A percentile compares a stretch with the other conserved stretches of the same genome.
Evolutionary conservation across 1,140 invertebrate genomes (phyloP).

Genomic region (Bombus waltoni): DNA sequence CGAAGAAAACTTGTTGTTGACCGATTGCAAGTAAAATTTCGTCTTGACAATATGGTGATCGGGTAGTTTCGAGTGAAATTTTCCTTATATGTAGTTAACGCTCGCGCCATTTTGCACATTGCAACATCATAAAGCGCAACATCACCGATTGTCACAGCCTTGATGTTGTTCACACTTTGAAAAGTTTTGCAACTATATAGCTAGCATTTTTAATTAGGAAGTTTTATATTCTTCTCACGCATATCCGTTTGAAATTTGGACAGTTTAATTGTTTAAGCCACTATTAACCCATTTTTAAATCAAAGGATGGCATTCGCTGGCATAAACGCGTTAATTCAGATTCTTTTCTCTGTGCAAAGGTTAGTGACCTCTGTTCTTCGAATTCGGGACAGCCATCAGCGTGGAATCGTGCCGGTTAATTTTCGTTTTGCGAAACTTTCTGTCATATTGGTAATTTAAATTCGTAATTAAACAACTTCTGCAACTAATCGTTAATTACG

Average conservation of each 20-base stretch:
- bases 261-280: neutral
- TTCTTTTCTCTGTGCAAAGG: neutral
- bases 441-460: constrained; percentile 51
- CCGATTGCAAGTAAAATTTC: too few relatives aligned
- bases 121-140: too few relatives aligned
- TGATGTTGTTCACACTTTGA: neutral
- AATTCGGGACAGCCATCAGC: neutral
- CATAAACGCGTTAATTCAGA: neutral
- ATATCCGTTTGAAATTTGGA: neutral
- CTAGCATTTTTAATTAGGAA: neutral
- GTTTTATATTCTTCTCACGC: neutral
- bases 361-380: neutral
- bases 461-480: constrained; percentile 50
- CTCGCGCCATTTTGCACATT: too few relatives aligned
- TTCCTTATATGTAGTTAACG: too few relatives aligned
- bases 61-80: too few relatives aligned
- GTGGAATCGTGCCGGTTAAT: constrained; percentile 25
- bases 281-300: neutral
- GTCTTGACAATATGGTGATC: too few relatives aligned
- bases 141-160: too few relatives aligned
- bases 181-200: neutral
- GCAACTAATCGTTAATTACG: constrained; percentile 50
- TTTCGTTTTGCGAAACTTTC: constrained; percentile 32
- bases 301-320: neutral
- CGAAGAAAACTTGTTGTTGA: too few relatives aligned